Evolutionary conservation across 1,140 invertebrate species (phyloP).

Genomic region (Sesamia nonagrioides): DNA sequence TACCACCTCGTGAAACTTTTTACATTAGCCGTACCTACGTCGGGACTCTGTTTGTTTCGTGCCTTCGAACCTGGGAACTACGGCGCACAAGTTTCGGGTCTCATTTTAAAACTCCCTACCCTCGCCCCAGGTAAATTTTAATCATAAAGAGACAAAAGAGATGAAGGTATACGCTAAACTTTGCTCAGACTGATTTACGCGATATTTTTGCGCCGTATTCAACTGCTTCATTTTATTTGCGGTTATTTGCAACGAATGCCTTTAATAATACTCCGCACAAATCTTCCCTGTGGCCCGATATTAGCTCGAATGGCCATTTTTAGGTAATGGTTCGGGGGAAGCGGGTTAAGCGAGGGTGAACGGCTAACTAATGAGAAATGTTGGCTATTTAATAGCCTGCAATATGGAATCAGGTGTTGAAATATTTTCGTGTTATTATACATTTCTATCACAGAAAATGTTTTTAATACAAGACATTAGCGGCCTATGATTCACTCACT

Average conservation of each 20-base stretch:
- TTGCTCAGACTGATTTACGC: conserved; percentile 59
- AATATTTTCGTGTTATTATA: background rate
- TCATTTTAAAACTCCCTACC: conserved; percentile 76
- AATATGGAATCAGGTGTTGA: conserved; percentile 43
- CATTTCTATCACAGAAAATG: background rate
- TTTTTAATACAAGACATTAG: background rate
- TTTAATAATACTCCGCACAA: conserved; percentile 52
- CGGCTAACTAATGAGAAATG: conserved; percentile 48
- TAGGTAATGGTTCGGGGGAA: conserved; percentile 48
- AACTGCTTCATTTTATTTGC: conserved; percentile 55
- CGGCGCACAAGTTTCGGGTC: conserved; percentile 78
- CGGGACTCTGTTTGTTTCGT: conserved; percentile 77
- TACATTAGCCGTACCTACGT: conserved; percentile 73
- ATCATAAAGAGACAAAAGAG: conserved; percentile 82
- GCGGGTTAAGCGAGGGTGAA: conserved; percentile 45
- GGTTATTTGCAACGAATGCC: conserved; percentile 50
- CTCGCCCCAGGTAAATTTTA: conserved; percentile 73
- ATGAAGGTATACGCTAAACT: conserved; percentile 71
- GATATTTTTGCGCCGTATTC: conserved; percentile 52
- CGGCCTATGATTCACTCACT: background rate
- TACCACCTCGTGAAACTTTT: conserved; percentile 73
- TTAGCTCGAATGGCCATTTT: conserved; percentile 49
- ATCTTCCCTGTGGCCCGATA: conserved; percentile 44
- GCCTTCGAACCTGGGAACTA: conserved; percentile 74
- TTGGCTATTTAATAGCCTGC: conserved; percentile 40